These are phyloP conservation scores for Pogonocichla stellata DNA, from an alignment of 2,113 vertebrate genomes.

Conservation along the genomic window DNA sequence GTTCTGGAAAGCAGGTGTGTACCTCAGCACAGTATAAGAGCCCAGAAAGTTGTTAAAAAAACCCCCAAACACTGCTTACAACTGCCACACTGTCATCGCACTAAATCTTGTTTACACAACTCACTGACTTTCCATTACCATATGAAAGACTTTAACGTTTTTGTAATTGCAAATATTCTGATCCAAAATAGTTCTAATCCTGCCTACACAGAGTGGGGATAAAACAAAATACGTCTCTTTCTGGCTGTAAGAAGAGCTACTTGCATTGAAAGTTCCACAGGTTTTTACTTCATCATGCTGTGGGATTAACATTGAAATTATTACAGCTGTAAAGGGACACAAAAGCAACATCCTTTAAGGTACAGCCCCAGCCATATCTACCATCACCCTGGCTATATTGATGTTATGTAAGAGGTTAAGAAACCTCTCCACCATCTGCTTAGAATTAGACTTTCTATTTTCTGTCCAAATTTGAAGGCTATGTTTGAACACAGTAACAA, in stretches of 20 bases:
- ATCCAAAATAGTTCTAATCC: constrained; percentile 2
- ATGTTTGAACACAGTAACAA: neutral
- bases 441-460: neutral
- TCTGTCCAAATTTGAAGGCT: neutral
- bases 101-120: constrained; percentile 30
- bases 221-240: neutral
- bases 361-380: neutral
- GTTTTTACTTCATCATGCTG: neutral
- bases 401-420: fast-evolving
- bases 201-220: neutral
- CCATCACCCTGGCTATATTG: neutral
- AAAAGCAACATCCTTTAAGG: neutral
- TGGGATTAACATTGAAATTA: neutral
- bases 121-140: constrained; percentile 9
- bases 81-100: neutral
- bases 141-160: neutral
- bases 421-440: neutral
- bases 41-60: neutral
- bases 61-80: neutral
- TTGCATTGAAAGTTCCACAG: neutral
- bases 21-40: neutral
- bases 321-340: neutral
- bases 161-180: constrained; percentile 28
- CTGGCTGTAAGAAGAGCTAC: neutral
- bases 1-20: neutral